Evolutionary conservation across 2,797 vertebrate species (phyloP).

Genomic region (Danio albolineatus): DNA sequence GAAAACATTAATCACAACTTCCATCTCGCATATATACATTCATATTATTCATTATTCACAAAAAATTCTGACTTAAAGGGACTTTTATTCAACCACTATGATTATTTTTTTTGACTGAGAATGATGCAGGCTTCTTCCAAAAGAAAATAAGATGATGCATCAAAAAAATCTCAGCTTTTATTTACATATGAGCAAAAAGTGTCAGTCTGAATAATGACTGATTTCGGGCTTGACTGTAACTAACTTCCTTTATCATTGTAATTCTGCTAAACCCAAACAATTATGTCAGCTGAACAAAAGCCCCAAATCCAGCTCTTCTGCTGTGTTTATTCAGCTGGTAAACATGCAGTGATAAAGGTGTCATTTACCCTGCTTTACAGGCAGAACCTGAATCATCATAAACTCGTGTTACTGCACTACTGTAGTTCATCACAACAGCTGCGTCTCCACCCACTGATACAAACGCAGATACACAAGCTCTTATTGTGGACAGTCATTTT

Average conservation of each 20-base stretch:
- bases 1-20: too few species aligned
- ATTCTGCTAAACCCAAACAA: neutral
- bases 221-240: neutral
- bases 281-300: neutral
- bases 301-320: neutral
- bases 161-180: too few species aligned
- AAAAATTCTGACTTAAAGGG: too few species aligned
- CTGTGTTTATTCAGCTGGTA: constrained; percentile 4
- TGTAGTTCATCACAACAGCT: constrained; percentile 8
- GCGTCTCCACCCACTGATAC: neutral
- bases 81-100: too few species aligned
- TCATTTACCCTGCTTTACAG: neutral
- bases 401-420: neutral
- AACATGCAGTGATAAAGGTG: neutral
- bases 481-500: neutral
- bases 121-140: too few species aligned
- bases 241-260: neutral
- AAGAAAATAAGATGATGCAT: too few species aligned
- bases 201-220: too few species aligned
- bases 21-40: too few species aligned
- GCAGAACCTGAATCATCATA: constrained; percentile 33
- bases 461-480: neutral
- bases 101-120: too few species aligned
- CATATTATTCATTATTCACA: too few species aligned
- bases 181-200: too few species aligned